Evolutionary conservation across 2,113 vertebrate species (phyloP).

Genomic region (Carollia perspicillata): DNA sequence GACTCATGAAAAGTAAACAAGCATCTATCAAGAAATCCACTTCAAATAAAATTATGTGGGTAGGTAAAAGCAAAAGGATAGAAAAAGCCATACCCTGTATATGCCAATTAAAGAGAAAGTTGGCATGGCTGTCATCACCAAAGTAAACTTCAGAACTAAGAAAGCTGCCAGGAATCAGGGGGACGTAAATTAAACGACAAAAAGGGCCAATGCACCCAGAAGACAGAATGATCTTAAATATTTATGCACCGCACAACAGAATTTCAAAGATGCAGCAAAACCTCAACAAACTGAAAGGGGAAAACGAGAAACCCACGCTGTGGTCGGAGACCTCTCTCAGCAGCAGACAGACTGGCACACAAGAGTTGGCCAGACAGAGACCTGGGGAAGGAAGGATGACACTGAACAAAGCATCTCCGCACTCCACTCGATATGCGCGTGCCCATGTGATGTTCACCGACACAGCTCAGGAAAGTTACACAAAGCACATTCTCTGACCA

Average conservation of each 20-base stretch:
- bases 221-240: neutral
- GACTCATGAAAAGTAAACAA: neutral
- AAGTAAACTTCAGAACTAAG: neutral
- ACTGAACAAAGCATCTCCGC: neutral
- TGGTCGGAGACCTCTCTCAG: neutral
- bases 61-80: neutral
- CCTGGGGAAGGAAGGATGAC: neutral
- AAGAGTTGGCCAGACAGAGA: neutral
- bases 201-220: neutral
- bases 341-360: neutral
- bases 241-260: neutral
- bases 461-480: neutral
- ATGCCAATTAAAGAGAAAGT: neutral
- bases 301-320: neutral
- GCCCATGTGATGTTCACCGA: neutral
- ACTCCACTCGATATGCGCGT: neutral
- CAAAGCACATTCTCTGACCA: neutral
- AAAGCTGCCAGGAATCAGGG: neutral
- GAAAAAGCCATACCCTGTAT: neutral
- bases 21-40: neutral
- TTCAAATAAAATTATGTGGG: neutral
- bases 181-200: neutral
- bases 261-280: neutral
- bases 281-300: neutral
- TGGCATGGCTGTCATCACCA: neutral